Evolutionary conservation across 2,797 vertebrate species (phyloP), one percentile per base, ranked within the genome.

Genomic region (Helicolenus hilgendorfi): DNA sequence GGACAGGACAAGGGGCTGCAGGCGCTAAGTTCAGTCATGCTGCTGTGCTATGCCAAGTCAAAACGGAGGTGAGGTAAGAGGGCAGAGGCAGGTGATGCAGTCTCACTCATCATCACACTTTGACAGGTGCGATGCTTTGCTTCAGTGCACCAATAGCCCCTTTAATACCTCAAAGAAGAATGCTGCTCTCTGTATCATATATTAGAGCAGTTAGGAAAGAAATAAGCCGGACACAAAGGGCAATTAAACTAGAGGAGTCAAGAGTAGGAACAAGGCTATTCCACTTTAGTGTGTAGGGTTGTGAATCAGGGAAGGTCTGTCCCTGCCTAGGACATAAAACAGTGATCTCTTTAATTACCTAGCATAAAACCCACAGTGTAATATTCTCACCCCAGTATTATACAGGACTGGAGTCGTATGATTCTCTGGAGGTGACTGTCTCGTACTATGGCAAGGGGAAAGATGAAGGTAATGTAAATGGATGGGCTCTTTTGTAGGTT

Each of bases 331-430:
- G 92, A 95, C 93, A 93, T 95, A 95, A 95, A 96, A 92, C 89
- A 65, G 84, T 84, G 94, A 95, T 95, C 85, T 90, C 71, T 95
- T 96, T 96, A 95, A 96, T 95, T 92, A 93, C 92, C 79, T 0
- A 49, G 85, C 91, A 95, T 96, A 95, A 96, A 96, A 96, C 84
- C 87, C 91, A 92, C 89, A 90, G 89, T 93, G 88, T 95, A 95
- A 95, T 87, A 93, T 84, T 90, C 88, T 95, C 94, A 93, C 87
- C 91, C 78, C 56, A 36, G 87, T 78, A 79, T 94, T 93, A 94
- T 72, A 94, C 85, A 85, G 81, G 91, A 91, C 86, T 77, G 86
- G 81, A 92, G 90, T 93, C 67, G 63, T 94, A 91, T 88, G 91
- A 95, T 93, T 92, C 81, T 94, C 82, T 88, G 80, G 92, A 95